Base-by-base conservation (phyloP, 2,888 invertebrate species). In the Andrena praecox region DNA sequence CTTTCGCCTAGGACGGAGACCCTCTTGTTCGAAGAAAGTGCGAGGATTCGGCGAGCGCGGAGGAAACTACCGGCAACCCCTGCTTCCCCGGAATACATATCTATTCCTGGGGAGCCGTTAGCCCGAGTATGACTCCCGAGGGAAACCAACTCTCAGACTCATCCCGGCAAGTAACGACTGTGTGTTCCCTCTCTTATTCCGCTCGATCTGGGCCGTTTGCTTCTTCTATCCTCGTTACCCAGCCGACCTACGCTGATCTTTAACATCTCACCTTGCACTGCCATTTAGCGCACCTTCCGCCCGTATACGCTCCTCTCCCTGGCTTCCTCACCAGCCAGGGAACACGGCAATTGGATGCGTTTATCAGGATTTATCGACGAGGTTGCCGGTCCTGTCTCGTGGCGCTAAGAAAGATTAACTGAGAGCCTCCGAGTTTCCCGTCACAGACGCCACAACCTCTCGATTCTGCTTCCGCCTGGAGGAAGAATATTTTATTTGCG, bases 131-230 rank as follows among this genome's bases (percentile, higher is more conserved):
- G 91, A 85, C 91, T 91, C 93, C 91, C 91, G 60, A 54, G 93
- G 90, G 93, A 90, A 83, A 86, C 88, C 87, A 91, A 92, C 93
- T 92, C 92, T 92, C 91, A 89, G 91, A 90, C 91, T 92, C 92
- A 91, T 93, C 90, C 89, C 86, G 87, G 84, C 91, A 88, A 91
- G 90, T 91, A 93, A 93, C 92, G 90, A 92, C 89, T 85, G 69
- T 87, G 80, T 56, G 56, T 86, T 87, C 86, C 86, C 88, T 85
- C 89, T 85, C 89, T 89, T 84, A 86, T 87, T 87, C 88, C 87
- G 75, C 81, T 87, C 87, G 83, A 82, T 87, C 87, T 82, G 82
- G 81, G 78, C 84, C 76, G 84, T 84, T 87, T 83, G 85, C 81
- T 87, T 87, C 84, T 80, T 82, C 87, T 80, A 85, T 87, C 87